These are phyloP conservation scores for Sceloporus undulatus DNA, from an alignment of 2,113 vertebrate genomes.

Conservation along the genomic window DNA sequence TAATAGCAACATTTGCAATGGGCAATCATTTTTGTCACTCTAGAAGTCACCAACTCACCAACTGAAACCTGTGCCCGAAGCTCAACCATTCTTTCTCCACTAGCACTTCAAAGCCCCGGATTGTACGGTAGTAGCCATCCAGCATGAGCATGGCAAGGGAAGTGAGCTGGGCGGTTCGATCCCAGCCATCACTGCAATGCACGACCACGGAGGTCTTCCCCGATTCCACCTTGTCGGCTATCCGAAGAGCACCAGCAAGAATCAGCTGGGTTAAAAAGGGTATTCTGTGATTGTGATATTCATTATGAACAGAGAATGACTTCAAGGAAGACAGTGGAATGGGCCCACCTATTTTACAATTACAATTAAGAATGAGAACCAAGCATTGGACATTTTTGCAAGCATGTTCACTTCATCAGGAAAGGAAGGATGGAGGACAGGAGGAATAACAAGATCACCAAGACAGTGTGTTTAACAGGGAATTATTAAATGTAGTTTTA, in stretches of 20 bases:
- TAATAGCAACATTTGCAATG: neutral
- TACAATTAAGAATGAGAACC: conserved; percentile 39
- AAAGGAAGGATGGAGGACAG: neutral
- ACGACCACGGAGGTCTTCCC: conserved; percentile 96
- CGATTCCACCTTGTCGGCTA: conserved; percentile 95
- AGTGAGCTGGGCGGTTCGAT: conserved; percentile 93
- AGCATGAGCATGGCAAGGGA: conserved; percentile 95
- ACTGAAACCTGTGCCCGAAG: conserved; percentile 95
- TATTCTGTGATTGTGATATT: conserved; percentile 7
- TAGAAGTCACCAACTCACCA: conserved; percentile 80
- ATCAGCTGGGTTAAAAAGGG: conserved; percentile 82
- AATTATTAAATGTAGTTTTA: neutral
- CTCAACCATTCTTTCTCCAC: conserved; percentile 98
- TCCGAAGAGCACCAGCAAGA: conserved; percentile 92
- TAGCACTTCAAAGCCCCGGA: conserved; percentile 91
- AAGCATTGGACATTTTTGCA: conserved; percentile 35
- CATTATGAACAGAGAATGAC: conserved; percentile 44
- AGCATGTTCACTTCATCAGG: too few relatives aligned
- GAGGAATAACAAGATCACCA: too few relatives aligned
- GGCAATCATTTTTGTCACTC: neutral
- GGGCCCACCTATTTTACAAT: conserved; percentile 34
- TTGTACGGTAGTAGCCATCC: conserved; percentile 92
- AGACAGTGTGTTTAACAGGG: neutral
- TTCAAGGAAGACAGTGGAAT: conserved; percentile 53
- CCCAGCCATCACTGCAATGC: conserved; percentile 98